Conservation (phyloP, 2,888 invertebrate species). For the Hipparchia semele region DNA sequence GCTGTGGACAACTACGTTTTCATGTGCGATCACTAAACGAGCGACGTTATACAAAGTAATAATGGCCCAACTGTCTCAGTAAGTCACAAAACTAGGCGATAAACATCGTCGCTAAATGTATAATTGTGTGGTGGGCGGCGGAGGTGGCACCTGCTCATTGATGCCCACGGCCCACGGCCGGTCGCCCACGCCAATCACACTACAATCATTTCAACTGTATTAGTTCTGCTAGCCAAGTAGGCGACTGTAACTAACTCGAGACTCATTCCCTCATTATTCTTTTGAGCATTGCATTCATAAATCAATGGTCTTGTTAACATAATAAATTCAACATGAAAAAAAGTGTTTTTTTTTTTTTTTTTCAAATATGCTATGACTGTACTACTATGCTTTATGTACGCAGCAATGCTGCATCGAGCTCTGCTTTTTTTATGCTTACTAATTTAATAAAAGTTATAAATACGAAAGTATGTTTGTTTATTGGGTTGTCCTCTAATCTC, state of each 20-base stretch:
- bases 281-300: slow-evolving; percentile 22
- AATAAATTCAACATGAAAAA: no score
- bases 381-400: no score
- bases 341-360: no score
- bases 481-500: no score
- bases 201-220: slow-evolving; percentile 43
- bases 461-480: no score
- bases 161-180: slow-evolving; percentile 43
- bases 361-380: no score
- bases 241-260: slow-evolving; percentile 31
- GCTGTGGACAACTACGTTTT: background rate
- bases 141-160: slow-evolving; percentile 64
- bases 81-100: slow-evolving; percentile 41
- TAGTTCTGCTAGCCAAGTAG: slow-evolving; percentile 37
- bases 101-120: slow-evolving; percentile 51
- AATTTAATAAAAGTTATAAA: no score
- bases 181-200: slow-evolving; percentile 41
- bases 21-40: background rate
- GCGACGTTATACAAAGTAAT: background rate
- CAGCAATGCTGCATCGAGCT: no score
- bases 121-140: slow-evolving; percentile 52
- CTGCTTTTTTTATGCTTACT: no score
- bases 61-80: slow-evolving; percentile 20
- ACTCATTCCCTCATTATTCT: slow-evolving; percentile 27
- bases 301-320: slow-evolving; percentile 2